phyloP scores from a whole-genome alignment of 30 jellyfish, hydroid and myxozoan genomes.

The Catostylus mosaicus region DNA sequence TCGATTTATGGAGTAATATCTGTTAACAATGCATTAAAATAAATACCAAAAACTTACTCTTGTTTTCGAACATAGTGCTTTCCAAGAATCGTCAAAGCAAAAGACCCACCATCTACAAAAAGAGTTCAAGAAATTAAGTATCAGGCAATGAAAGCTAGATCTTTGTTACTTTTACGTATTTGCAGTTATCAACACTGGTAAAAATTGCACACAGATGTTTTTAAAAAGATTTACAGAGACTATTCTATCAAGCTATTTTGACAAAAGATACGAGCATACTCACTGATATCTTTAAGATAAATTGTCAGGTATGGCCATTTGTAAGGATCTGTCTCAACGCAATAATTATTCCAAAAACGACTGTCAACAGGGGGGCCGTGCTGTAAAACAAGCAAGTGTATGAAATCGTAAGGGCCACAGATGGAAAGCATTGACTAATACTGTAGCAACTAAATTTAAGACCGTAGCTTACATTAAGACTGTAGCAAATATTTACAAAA shows the following conservation, averaged over 20 bases:
- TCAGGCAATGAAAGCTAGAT: no score
- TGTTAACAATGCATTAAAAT: no score
- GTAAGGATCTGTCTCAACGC: conserved; percentile 96
- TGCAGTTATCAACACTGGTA: neutral
- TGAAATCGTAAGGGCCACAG: no score
- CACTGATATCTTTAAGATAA: conserved; percentile 79
- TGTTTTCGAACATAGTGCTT: conserved; percentile 96
- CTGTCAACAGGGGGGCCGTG: conserved; percentile 96
- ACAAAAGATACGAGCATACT: neutral
- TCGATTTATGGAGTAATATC: no score
- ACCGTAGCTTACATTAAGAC: no score
- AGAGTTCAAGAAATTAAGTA: no score
- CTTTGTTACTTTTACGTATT: no score
- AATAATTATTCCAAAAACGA: conserved; percentile 94
- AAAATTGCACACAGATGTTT: neutral
- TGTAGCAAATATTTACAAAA: no score
- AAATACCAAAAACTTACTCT: conserved; percentile 92
- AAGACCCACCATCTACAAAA: conserved; percentile 93
- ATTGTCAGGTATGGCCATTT: conserved; percentile 97
- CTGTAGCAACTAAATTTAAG: no score
- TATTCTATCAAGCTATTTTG: no score
- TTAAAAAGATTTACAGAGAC: neutral
- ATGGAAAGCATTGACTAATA: no score
- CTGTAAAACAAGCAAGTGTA: conserved; percentile 38
- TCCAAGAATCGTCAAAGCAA: conserved; percentile 96